A percentile compares a stretch with the other conserved stretches of the same genome.
Conservation (phyloP, 2,888 invertebrate genomes). For the Carabus problematicus region DNA sequence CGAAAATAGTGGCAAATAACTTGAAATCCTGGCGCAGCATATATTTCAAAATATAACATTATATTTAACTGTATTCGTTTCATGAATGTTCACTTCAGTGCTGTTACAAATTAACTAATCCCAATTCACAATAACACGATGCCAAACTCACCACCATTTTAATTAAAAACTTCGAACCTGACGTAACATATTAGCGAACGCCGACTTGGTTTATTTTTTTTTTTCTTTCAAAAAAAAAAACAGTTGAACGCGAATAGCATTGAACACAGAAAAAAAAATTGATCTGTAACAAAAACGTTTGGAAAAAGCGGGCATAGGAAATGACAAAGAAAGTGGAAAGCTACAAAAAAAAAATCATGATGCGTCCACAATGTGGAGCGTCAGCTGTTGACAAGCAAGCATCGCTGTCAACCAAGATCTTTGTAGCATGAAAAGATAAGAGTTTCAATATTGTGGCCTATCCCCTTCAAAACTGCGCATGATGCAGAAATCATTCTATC, state of each 20-base stretch:
- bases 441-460: background rate
- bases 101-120: slow-evolving; percentile 9
- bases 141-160: slow-evolving; percentile 1
- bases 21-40: no score
- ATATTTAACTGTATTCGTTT: no score
- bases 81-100: background rate
- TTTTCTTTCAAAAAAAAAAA: slow-evolving; percentile 10
- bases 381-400: slow-evolving; percentile 24
- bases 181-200: background rate
- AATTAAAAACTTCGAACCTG: slow-evolving; percentile 13
- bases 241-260: slow-evolving; percentile 8
- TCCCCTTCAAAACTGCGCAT: background rate
- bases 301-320: slow-evolving; percentile 9
- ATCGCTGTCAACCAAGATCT: slow-evolving; percentile 20
- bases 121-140: background rate
- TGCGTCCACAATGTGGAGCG: slow-evolving; percentile 18
- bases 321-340: slow-evolving; percentile 14
- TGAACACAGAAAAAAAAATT: slow-evolving; percentile 18
- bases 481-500: background rate
- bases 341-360: slow-evolving; percentile 12
- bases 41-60: no score
- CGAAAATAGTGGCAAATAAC: no score
- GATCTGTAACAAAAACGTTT: slow-evolving; percentile 15
- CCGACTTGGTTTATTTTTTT: background rate
- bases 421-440: slow-evolving; percentile 23